Conservation (phyloP, 2,888 invertebrate genomes). For the Adineta ricciae region DNA sequence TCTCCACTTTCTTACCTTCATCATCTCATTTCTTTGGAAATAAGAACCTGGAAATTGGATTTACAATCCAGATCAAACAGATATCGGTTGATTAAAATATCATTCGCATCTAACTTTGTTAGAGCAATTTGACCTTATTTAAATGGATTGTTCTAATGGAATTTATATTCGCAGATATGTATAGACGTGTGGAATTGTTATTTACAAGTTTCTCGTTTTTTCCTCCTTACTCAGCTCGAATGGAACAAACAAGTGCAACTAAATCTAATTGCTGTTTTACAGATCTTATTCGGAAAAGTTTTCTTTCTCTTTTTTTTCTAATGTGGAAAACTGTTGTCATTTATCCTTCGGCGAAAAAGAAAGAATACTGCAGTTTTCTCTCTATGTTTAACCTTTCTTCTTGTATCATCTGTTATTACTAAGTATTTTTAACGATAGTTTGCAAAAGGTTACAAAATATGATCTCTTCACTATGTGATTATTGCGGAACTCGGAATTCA, state of each 20-base stretch:
- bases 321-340: background rate
- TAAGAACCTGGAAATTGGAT: no score
- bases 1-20: no score
- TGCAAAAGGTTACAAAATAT: no score
- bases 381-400: no score
- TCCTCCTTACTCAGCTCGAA: background rate
- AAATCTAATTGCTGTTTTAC: background rate
- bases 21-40: no score
- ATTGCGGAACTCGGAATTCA: no score
- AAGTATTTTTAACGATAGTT: no score
- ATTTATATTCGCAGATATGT: background rate
- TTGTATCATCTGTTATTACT: no score
- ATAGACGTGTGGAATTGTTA: background rate
- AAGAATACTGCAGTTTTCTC: no score
- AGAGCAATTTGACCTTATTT: no score
- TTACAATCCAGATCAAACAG: background rate
- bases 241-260: background rate
- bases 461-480: no score
- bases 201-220: background rate
- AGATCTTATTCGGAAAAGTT: background rate
- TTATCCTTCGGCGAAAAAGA: background rate
- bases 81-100: background rate
- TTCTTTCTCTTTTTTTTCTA: background rate
- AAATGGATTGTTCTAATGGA: background rate
- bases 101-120: no score